Conservation (phyloP, 2,113 vertebrate genomes). For the Melanostigma gelatinosum region DNA sequence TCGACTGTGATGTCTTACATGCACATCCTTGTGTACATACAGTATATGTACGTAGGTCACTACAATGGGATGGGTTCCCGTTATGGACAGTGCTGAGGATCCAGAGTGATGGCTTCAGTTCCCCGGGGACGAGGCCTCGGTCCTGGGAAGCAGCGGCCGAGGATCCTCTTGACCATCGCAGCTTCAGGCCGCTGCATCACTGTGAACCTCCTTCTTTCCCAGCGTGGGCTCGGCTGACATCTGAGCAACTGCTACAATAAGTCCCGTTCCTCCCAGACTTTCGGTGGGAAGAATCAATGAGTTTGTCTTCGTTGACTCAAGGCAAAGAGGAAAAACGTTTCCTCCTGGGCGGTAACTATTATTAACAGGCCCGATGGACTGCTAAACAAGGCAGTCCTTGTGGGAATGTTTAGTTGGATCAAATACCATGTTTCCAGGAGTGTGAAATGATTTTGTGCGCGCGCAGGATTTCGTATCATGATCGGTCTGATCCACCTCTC, state of each 20-base stretch:
- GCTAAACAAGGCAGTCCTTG: constrained; percentile 65
- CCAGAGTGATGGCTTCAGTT: constrained; percentile 39
- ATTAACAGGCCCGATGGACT: constrained; percentile 69
- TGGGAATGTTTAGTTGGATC: constrained; percentile 76
- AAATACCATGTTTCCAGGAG: constrained; percentile 56
- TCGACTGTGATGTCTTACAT: constrained; percentile 5
- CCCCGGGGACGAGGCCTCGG: constrained; percentile 74
- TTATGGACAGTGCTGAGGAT: constrained; percentile 50
- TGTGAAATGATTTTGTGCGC: constrained; percentile 59
- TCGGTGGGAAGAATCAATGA: constrained; percentile 78
- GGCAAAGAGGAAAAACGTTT: constrained; percentile 63
- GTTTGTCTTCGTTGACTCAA: constrained; percentile 66
- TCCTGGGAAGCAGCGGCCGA: constrained; percentile 81
- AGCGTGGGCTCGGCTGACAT: constrained; percentile 65
- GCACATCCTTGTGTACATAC: constrained; percentile 8
- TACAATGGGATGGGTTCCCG: constrained; percentile 44
- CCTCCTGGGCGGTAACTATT: constrained; percentile 73
- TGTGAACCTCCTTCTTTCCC: constrained; percentile 71
- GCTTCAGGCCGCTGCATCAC: constrained; percentile 51
- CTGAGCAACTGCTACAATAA: constrained; percentile 57
- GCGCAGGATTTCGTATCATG: constrained; percentile 68
- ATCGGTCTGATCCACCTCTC: constrained; percentile 61
- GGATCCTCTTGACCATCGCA: constrained; percentile 66
- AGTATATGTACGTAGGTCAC: constrained; percentile 56
- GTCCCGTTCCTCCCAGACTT: constrained; percentile 67